phyloP scores from a whole-genome alignment of 2,888 invertebrate species.

The Lasioglossum villosulum region DNA sequence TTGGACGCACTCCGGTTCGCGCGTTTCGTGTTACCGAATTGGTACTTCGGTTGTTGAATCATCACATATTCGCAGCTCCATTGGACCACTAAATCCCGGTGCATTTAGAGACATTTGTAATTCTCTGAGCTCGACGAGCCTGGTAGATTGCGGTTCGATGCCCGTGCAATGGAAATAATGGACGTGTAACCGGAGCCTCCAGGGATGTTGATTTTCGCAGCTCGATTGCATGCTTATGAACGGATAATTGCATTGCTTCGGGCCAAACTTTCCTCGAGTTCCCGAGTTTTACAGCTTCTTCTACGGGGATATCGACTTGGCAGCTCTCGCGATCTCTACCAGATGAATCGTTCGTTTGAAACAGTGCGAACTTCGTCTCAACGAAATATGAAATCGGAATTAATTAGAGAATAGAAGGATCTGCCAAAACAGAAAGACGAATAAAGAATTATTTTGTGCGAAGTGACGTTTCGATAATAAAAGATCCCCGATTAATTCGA shows the following conservation, averaged over 20 bases:
- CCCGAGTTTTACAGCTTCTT: neutral
- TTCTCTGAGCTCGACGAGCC: slow-evolving; percentile 7
- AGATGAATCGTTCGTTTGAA: neutral
- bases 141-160: slow-evolving; percentile 3
- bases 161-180: slow-evolving; percentile 35
- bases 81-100: neutral
- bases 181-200: slow-evolving; percentile 13
- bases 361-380: neutral
- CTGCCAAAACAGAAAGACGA: neutral
- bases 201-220: slow-evolving; percentile 21
- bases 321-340: neutral
- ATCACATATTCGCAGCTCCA: neutral
- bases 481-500: neutral
- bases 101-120: slow-evolving; percentile 29
- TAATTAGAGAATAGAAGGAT: neutral
- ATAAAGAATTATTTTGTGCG: neutral
- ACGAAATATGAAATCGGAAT: neutral
- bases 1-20: neutral
- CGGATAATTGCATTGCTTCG: slow-evolving; percentile 6
- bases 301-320: neutral
- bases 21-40: neutral
- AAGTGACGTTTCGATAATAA: neutral
- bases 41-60: neutral
- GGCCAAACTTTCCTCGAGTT: slow-evolving; percentile 27
- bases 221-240: slow-evolving; percentile 24